Conservation (phyloP, 2,113 vertebrate species). For the Varanus komodoensis region DNA sequence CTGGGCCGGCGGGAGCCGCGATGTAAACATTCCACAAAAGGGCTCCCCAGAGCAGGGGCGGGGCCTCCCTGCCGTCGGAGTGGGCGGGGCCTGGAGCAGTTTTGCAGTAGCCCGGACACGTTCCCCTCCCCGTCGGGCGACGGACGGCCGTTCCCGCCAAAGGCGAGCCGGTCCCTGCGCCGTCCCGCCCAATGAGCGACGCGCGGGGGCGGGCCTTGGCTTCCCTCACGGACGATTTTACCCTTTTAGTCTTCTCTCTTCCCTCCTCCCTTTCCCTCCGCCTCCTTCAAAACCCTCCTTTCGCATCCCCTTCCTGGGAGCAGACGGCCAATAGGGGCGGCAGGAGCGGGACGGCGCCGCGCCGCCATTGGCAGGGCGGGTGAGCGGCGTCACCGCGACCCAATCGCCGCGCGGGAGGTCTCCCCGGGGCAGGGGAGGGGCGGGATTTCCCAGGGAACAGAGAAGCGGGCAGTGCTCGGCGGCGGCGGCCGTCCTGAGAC, state of each 20-base stretch:
- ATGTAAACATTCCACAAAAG: slow-evolving; percentile 71
- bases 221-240: slow-evolving; percentile 41
- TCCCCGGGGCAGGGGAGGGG: slow-evolving; percentile 70
- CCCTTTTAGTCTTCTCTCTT: background rate
- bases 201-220: background rate
- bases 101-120: too few relatives aligned
- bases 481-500: slow-evolving; percentile 72
- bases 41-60: slow-evolving; percentile 47
- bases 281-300: slow-evolving; percentile 13
- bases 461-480: slow-evolving; percentile 79
- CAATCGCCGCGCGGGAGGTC: slow-evolving; percentile 40
- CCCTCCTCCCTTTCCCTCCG: background rate
- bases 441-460: slow-evolving; percentile 83
- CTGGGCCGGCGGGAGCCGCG: background rate
- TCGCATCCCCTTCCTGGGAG: slow-evolving; percentile 51
- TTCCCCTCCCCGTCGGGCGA: background rate
- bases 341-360: slow-evolving; percentile 17
- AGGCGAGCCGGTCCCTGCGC: rapidly evolving
- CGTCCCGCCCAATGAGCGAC: background rate
- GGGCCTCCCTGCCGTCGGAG: background rate
- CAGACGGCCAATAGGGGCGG: slow-evolving; percentile 37
- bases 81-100: slow-evolving; percentile 15
- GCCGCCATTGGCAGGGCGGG: slow-evolving; percentile 34
- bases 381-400: slow-evolving; percentile 12
- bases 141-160: background rate